phyloP scores from a whole-genome alignment of 2,888 invertebrate genomes.

The Halocaridina rubra region DNA sequence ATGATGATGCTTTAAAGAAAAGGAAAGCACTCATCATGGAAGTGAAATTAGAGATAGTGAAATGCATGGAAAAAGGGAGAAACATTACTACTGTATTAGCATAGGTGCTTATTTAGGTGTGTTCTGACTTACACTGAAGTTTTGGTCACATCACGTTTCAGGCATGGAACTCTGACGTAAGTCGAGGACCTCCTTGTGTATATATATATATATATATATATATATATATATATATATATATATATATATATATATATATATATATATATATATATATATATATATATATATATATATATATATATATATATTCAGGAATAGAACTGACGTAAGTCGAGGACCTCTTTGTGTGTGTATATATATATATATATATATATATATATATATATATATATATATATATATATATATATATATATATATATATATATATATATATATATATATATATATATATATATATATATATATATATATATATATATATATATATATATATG shows the following conservation, averaged over 20 bases:
- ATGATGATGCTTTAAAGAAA: no score
- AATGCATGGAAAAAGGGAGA: no score
- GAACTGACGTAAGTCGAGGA: no score
- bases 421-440: neutral
- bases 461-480: neutral
- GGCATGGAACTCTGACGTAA: no score
- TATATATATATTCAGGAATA: slow-evolving; percentile 9
- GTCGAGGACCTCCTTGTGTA: no score
- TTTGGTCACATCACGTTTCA: no score
- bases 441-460: neutral
- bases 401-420: neutral
- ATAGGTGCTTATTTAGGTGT: no score
- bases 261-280: slow-evolving; percentile 44
- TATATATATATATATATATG: neutral
- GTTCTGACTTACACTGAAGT: no score
- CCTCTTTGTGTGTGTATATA: neutral
- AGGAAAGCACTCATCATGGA: no score
- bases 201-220: slow-evolving; percentile 25
- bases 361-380: neutral
- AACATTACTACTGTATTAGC: no score
- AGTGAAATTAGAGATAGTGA: no score
- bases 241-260: slow-evolving; percentile 33
- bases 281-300: slow-evolving; percentile 45
- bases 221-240: slow-evolving; percentile 35
- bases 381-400: neutral